A percentile compares a stretch with the other conserved stretches of the same genome.
These are phyloP conservation scores for Drosophila atripex DNA, from an alignment of 2,888 invertebrate species.

Conservation along the genomic window DNA sequence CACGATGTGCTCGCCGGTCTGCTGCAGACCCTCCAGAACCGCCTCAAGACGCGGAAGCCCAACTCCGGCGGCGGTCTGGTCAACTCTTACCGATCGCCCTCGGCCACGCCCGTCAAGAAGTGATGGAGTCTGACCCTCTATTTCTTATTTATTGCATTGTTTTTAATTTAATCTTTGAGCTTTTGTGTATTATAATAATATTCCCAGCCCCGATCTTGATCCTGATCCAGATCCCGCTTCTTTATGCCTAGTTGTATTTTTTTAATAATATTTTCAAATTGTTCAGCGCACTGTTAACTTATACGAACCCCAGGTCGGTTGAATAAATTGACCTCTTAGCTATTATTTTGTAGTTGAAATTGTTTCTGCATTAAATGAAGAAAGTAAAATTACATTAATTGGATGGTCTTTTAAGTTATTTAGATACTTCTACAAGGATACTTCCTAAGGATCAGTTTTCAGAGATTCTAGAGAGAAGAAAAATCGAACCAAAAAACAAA, in stretches of 20 bases:
- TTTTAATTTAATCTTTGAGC: slow-evolving; percentile 57
- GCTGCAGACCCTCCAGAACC: slow-evolving; percentile 90
- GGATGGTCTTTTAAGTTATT: not conserved
- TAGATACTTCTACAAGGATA: too few relatives aligned
- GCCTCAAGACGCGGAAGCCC: slow-evolving; percentile 88
- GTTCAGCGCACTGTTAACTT: slow-evolving; percentile 73
- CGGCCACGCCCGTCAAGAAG: slow-evolving; percentile 68
- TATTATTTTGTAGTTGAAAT: slow-evolving; percentile 70
- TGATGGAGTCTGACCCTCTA: slow-evolving; percentile 24
- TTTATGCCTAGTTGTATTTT: slow-evolving; percentile 57
- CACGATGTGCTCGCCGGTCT: slow-evolving; percentile 94
- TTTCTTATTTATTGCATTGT: slow-evolving; percentile 73
- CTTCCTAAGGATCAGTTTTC: not conserved
- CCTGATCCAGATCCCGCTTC: slow-evolving; percentile 7
- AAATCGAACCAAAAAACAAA: not conserved
- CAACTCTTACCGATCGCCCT: slow-evolving; percentile 79
- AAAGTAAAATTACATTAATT: slow-evolving; percentile 27
- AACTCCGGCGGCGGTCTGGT: slow-evolving; percentile 57
- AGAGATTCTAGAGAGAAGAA: too few relatives aligned
- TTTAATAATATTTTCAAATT: slow-evolving; percentile 58
- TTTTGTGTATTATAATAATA: slow-evolving; percentile 66
- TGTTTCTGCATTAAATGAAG: slow-evolving; percentile 68
- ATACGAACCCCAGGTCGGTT: slow-evolving; percentile 48
- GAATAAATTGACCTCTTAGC: slow-evolving; percentile 57
- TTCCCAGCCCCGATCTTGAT: slow-evolving; percentile 10